Evolutionary conservation across 2,888 invertebrate genomes (phyloP), one percentile per base, ranked within the genome.

Genomic region (Drosophila borealis): DNA sequence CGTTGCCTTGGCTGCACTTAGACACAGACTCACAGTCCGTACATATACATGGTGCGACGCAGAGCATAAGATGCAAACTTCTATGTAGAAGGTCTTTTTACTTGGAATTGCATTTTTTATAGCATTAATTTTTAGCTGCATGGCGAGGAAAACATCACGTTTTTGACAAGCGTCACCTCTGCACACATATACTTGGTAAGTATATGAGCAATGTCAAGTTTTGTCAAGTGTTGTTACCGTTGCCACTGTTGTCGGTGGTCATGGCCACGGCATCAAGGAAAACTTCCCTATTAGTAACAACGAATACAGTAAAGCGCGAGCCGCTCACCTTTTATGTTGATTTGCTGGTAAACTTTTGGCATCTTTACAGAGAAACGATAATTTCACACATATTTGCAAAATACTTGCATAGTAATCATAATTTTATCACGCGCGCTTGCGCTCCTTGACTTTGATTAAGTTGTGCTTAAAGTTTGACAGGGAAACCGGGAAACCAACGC

Each of bases 391-490:
- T 78, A 78, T 74, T 78, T 78, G 78, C 71, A 74, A 78, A 78
- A 74, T 72, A 66, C 65, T 70, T 63, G 54, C 57, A 75, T 72
- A 78, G 81, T 81, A 87, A 83, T 81, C 81, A 87, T 83, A 87
- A 83, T 87, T 87, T 87, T 73, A 81, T 74, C 87, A 77, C 84
- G 87, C 79, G 78, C 78, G 55, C 71, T 68, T 55, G 57, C 63
- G 61, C 67, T 60, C 33, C 67, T 78, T 81, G 84, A 81, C 78
- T 78, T 84, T 83, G 87, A 83, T 83, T 83, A 83, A 83, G 82
- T 86, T 81, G 81, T 73, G 80, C 84, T 86, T 82, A 74, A 86
- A 86, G 80, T 86, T 82, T 86, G 45, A 50, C 56, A 64, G 49
- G 34, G 48, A 17, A 44, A 13, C n/a, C 14, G 42, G 54, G 37